Conservation (phyloP, 2,113 vertebrate species). For the Dipodomys ordii region DNA sequence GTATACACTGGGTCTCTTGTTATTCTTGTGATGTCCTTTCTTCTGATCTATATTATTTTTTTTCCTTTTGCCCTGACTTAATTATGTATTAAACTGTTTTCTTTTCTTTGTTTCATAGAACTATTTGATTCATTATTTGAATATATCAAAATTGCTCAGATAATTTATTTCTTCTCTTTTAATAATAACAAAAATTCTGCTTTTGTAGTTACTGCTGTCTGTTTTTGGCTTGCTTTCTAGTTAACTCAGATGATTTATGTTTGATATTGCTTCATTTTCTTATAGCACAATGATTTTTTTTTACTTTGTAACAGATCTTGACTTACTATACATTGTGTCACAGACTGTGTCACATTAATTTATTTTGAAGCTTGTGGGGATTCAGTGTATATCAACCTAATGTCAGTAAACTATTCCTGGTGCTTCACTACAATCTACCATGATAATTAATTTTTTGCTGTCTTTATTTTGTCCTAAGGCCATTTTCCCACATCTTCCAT, state of each 20-base stretch:
- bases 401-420: neutral
- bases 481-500: too few relatives aligned
- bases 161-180: neutral
- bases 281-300: neutral
- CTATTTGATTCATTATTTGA: neutral
- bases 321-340: neutral
- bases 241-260: neutral
- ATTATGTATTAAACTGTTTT: neutral
- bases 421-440: neutral
- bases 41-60: neutral
- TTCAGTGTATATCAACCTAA: neutral
- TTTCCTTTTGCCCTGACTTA: neutral
- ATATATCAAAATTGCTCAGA: neutral
- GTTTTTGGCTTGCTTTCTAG: neutral
- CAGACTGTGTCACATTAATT: neutral
- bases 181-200: neutral
- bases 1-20: neutral
- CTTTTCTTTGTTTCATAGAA: neutral
- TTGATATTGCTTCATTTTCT: neutral
- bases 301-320: neutral
- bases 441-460: neutral
- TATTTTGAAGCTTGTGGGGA: neutral
- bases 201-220: neutral
- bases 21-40: neutral
- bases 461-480: neutral